Conservation (phyloP, 2,888 invertebrate species). For the Acronicta aceris region DNA sequence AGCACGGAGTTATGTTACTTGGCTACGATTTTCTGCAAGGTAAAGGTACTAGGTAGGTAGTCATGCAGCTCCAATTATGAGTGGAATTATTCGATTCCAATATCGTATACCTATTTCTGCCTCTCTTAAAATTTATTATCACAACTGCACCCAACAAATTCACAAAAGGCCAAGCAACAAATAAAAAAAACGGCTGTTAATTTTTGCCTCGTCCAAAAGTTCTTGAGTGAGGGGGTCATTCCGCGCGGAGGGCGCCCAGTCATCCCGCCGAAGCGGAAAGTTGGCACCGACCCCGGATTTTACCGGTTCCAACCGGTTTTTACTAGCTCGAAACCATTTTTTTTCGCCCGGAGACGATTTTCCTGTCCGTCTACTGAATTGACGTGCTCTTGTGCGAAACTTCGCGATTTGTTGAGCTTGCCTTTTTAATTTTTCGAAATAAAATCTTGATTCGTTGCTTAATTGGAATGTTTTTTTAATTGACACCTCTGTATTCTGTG, state of each 20-base stretch:
- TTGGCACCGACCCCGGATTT: slow-evolving; percentile 73
- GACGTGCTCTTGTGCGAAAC: slow-evolving; percentile 51
- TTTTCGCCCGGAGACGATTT: slow-evolving; percentile 49
- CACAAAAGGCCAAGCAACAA: slow-evolving; percentile 11
- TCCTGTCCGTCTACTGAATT: slow-evolving; percentile 52
- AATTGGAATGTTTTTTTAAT: not conserved
- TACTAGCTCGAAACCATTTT: slow-evolving; percentile 34
- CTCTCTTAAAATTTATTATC: no score
- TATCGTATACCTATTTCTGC: no score
- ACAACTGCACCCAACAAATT: slow-evolving; percentile 1
- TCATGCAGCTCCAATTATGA: no score
- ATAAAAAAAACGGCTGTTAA: slow-evolving; percentile 38
- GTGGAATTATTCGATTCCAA: no score
- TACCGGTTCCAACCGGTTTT: slow-evolving; percentile 61
- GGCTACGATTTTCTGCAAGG: no score
- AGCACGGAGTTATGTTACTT: no score
- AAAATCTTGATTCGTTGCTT: not conserved
- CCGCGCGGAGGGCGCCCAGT: slow-evolving; percentile 66
- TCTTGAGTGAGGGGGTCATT: slow-evolving; percentile 59
- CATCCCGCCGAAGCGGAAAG: slow-evolving; percentile 66
- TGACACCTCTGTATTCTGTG: no score
- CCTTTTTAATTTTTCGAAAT: slow-evolving; percentile 31
- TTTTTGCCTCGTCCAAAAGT: slow-evolving; percentile 66
- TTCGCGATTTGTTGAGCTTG: slow-evolving; percentile 45
- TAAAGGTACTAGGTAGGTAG: no score